phyloP scores from a whole-genome alignment of 2,797 vertebrate species.

The Liparis tanakae region DNA sequence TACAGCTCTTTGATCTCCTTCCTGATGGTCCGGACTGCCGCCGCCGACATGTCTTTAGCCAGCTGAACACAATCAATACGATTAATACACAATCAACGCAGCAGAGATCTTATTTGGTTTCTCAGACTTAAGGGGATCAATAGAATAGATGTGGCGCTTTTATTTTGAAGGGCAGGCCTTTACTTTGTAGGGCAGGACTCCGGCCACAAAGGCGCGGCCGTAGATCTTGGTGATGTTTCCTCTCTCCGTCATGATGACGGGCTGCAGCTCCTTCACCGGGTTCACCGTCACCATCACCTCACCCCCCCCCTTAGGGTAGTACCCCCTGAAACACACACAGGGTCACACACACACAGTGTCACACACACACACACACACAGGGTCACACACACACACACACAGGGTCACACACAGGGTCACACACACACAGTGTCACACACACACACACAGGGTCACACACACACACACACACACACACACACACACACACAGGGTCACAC shows the following conservation, averaged over 20 bases:
- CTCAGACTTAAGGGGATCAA: too few species aligned
- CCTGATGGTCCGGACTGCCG: conserved; percentile 92
- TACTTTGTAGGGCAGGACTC: conserved; percentile 93
- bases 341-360: neutral
- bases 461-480: conserved; percentile 8
- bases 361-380: conserved; percentile 18
- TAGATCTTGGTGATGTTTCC: conserved; percentile 95
- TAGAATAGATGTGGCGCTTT: neutral
- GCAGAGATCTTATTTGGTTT: too few species aligned
- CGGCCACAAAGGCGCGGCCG: conserved; percentile 93
- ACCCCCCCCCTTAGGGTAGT: conserved; percentile 96
- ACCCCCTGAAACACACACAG: conserved; percentile 84
- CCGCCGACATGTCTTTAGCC: conserved; percentile 94
- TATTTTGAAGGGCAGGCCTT: conserved; percentile 92
- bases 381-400: neutral
- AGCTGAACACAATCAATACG: conserved; percentile 78
- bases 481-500: neutral
- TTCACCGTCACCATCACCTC: conserved; percentile 89
- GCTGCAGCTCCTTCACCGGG: conserved; percentile 90
- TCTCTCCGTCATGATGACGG: conserved; percentile 89
- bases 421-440: conserved; percentile 16
- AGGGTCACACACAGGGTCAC: neutral
- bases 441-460: conserved; percentile 22
- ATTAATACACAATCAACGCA: too few species aligned
- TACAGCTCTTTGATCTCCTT: conserved; percentile 94